phyloP scores from a whole-genome alignment of 1,140 invertebrate species.

The Drosophila kepulauana region DNA sequence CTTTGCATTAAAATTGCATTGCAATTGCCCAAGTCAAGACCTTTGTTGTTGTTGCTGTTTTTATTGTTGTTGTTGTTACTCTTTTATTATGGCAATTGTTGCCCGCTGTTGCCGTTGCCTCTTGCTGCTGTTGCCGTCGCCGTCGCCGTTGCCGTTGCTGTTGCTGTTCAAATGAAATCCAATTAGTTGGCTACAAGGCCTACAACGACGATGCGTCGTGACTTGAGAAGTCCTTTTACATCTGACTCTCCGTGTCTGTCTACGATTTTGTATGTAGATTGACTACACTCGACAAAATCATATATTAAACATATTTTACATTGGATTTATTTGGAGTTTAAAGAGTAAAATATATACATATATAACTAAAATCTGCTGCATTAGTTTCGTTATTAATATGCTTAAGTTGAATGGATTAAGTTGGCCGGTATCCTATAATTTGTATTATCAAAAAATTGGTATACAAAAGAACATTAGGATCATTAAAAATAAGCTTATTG shows the following conservation, averaged over 20 bases:
- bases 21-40: slow-evolving; percentile 70
- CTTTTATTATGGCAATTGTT: slow-evolving; percentile 65
- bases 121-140: slow-evolving; percentile 55
- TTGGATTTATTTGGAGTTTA: too few species aligned
- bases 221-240: slow-evolving; percentile 62
- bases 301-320: too few species aligned
- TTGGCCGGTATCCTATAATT: too few species aligned
- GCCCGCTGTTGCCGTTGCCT: slow-evolving; percentile 24
- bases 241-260: not conserved
- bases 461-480: too few species aligned
- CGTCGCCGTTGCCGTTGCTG: slow-evolving; percentile 52
- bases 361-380: too few species aligned
- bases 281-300: slow-evolving; percentile 26
- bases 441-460: too few species aligned
- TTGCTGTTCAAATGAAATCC: slow-evolving; percentile 81
- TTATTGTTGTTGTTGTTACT: slow-evolving; percentile 36
- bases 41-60: slow-evolving; percentile 42
- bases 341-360: not conserved
- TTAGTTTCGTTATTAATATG: too few species aligned
- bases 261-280: slow-evolving; percentile 23
- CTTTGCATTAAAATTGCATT: slow-evolving; percentile 84
- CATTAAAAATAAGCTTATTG: too few species aligned
- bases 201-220: slow-evolving; percentile 65
- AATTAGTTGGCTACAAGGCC: slow-evolving; percentile 81
- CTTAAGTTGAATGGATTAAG: too few species aligned